Percentiles rank a stretch among this genome's conserved stretches.
Conservation (phyloP, 2,113 vertebrate genomes). For the Oncorhynchus gorbuscha region DNA sequence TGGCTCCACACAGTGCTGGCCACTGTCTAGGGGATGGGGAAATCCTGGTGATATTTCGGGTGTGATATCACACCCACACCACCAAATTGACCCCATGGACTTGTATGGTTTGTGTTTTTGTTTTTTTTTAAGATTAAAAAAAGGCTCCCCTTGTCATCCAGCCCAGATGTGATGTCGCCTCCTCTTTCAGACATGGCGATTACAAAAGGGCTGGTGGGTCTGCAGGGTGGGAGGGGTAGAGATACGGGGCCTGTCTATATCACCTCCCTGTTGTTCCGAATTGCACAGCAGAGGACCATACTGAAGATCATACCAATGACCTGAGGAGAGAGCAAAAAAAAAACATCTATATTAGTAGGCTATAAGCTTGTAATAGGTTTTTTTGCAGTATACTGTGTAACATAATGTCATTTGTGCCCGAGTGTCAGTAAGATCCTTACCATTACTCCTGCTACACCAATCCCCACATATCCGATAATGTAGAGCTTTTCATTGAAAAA, state of each 20-base stretch:
- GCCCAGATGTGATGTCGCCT: constrained; percentile 12
- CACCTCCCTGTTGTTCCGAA: constrained; percentile 89
- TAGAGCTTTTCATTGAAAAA: constrained; percentile 83
- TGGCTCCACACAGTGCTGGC: constrained; percentile 18
- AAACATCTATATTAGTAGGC: background rate
- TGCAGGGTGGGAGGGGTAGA: background rate
- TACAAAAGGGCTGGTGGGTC: constrained; percentile 28
- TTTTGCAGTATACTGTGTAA: background rate
- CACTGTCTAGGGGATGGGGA: background rate
- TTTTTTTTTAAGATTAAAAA: too few species aligned
- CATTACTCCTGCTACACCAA: constrained; percentile 88
- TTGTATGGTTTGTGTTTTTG: constrained; percentile 20
- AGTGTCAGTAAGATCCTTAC: constrained; percentile 72
- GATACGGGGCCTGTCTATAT: constrained; percentile 70
- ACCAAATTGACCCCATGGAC: constrained; percentile 19
- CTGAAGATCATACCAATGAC: constrained; percentile 97
- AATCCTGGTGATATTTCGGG: background rate
- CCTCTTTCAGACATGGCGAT: constrained; percentile 20
- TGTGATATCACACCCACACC: constrained; percentile 15
- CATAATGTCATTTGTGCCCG: background rate
- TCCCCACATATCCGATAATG: constrained; percentile 87
- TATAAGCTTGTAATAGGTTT: background rate
- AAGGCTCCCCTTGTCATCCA: background rate
- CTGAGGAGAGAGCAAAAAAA: constrained; percentile 66
- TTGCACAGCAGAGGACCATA: constrained; percentile 95